These are phyloP conservation scores for Chrysaora quinquecirrha DNA, from an alignment of 30 jellyfish, hydroid and myxozoan genomes.

Conservation along the genomic window DNA sequence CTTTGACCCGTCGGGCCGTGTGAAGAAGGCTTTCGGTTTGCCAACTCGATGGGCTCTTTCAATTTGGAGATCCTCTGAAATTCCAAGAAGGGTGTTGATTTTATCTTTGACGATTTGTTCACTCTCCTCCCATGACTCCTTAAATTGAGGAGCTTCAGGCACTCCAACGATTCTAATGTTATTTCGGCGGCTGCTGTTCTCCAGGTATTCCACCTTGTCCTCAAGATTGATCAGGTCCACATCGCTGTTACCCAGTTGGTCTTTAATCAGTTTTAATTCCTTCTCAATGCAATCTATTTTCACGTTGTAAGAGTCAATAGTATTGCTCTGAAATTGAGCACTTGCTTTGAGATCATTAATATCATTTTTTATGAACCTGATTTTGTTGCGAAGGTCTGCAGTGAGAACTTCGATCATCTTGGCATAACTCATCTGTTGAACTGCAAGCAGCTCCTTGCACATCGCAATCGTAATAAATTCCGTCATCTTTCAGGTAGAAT, in stretches of 20 bases:
- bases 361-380: conserved; percentile 17
- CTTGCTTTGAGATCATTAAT: conserved; percentile 6
- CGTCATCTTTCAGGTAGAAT: conserved; percentile 7
- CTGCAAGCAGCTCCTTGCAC: conserved; percentile 6
- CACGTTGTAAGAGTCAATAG: conserved; percentile 17
- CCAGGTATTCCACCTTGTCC: neutral
- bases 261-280: too few species aligned
- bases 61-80: conserved; percentile 5
- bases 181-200: conserved; percentile 33
- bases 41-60: conserved; percentile 20
- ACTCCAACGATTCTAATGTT: conserved; percentile 20
- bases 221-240: neutral
- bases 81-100: conserved; percentile 26
- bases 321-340: conserved; percentile 15
- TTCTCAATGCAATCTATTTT: too few species aligned
- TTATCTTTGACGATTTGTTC: conserved; percentile 28
- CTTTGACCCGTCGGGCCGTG: conserved; percentile 25
- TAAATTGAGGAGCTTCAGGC: conserved; percentile 26
- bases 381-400: conserved; percentile 18
- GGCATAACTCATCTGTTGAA: conserved; percentile 3
- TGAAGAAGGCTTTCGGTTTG: conserved; percentile 16
- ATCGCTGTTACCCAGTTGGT: too few species aligned
- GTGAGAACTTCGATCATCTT: conserved; percentile 3
- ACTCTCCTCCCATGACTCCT: conserved; percentile 26
- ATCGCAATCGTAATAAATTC: conserved; percentile 5